These are phyloP conservation scores for Astropecten irregularis DNA, from an alignment of 53 echinoderm and acorn worm genomes.

Conservation along the genomic window DNA sequence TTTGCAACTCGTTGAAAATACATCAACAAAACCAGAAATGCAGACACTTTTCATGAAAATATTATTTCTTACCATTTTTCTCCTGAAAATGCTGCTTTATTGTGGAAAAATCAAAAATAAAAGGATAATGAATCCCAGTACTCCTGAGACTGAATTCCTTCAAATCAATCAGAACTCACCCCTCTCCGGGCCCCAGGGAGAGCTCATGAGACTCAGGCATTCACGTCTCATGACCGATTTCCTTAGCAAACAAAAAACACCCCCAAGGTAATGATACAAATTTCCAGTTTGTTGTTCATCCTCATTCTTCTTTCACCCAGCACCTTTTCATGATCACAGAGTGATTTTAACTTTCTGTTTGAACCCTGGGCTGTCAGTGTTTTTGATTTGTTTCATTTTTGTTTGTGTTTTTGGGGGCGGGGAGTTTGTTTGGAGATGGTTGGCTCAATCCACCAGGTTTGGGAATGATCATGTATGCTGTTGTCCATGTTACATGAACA, in stretches of 20 bases:
- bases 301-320: neutral
- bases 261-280: conserved; percentile 35
- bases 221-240: conserved; percentile 85
- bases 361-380: neutral
- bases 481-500: no score
- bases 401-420: no score
- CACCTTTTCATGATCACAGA: neutral
- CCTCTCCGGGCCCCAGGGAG: conserved; percentile 65
- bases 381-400: neutral
- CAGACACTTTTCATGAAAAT: no score
- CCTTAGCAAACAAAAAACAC: conserved; percentile 63
- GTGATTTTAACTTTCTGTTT: neutral
- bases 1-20: no score
- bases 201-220: conserved; percentile 87
- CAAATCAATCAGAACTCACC: conserved; percentile 61
- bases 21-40: no score
- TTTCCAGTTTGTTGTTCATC: neutral
- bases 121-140: conserved; percentile 61
- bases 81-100: neutral
- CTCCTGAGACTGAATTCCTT: conserved; percentile 71
- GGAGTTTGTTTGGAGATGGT: no score
- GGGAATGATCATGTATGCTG: no score
- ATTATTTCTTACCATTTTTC: no score
- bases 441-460: no score
- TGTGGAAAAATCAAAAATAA: neutral